A percentile compares a stretch with the other conserved stretches of the same genome.
Evolutionary conservation across 30 jellyfish, hydroid and myxozoan species (phyloP).

Genomic region (Morbakka virulenta): DNA sequence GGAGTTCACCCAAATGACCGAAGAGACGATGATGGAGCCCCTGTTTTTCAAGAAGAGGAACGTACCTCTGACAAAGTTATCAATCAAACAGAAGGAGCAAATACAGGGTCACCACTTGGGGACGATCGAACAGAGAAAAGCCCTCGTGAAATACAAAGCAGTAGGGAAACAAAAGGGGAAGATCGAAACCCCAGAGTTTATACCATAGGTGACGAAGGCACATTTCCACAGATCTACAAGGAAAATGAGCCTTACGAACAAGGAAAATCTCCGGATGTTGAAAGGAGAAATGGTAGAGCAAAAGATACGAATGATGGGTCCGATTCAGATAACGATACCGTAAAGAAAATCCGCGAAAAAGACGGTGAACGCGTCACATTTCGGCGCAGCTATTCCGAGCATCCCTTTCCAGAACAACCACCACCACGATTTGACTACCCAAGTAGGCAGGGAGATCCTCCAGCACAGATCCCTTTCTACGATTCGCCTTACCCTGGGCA

Average conservation of each 20-base stretch:
- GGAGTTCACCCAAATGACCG: not conserved
- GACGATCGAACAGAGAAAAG: not conserved
- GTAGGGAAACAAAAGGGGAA: not conserved
- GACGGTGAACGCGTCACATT: not conserved
- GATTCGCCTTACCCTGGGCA: not conserved
- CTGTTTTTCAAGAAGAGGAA: not conserved
- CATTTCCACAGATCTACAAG: not conserved
- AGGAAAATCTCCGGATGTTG: not conserved
- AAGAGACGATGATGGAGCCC: not conserved
- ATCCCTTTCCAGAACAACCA: not conserved
- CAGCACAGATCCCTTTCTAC: not conserved
- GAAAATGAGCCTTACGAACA: not conserved
- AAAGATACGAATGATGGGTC: not conserved
- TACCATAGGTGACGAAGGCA: not conserved
- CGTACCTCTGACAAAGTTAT: not conserved
- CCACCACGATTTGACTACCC: not conserved
- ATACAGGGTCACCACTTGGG: not conserved
- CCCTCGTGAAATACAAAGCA: not conserved
- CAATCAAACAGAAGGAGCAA: not conserved
- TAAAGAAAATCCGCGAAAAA: not conserved
- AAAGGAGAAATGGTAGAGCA: not conserved
- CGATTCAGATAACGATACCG: not conserved
- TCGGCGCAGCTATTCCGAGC: not conserved
- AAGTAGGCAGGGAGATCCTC: not conserved
- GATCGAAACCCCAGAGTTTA: not conserved